Evolutionary conservation across 2,113 vertebrate genomes (phyloP).

Genomic region (Salvelinus namaycush): DNA sequence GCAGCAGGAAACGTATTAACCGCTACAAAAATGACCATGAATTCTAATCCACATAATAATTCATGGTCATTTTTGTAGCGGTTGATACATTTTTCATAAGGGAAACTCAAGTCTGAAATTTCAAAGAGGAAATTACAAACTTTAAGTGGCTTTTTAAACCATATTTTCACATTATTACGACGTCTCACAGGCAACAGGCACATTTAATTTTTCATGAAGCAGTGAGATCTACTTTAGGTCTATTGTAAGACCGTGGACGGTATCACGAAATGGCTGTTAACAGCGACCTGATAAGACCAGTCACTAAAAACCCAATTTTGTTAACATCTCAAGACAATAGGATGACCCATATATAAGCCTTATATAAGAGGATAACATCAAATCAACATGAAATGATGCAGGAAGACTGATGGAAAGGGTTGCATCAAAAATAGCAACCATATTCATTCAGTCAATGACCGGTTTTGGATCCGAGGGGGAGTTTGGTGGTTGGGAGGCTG

Average conservation of each 20-base stretch:
- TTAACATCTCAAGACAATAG: conserved; percentile 24
- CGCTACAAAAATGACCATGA: too few relatives aligned
- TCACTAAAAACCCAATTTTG: conserved; percentile 1
- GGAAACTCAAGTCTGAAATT: too few relatives aligned
- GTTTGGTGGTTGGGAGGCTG: conserved; percentile 31
- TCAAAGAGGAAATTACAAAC: too few relatives aligned
- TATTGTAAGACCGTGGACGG: neutral
- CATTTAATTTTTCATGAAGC: neutral
- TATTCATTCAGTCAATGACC: conserved; percentile 32
- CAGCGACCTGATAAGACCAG: neutral
- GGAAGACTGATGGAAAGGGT: conserved; percentile 1
- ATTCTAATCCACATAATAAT: too few relatives aligned
- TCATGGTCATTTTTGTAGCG: too few relatives aligned
- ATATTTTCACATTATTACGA: neutral
- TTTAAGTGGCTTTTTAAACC: neutral
- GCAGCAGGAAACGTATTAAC: neutral
- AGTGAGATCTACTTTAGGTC: neutral
- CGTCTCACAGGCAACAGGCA: neutral
- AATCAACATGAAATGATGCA: conserved; percentile 13
- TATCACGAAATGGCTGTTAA: conserved; percentile 1
- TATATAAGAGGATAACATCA: conserved; percentile 34
- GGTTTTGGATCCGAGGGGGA: conserved; percentile 13
- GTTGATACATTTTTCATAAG: too few relatives aligned
- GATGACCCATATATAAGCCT: conserved; percentile 22
- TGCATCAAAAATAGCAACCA: conserved; percentile 27